Conservation (phyloP, 2,888 invertebrate species). For the Galerucella calmariensis region DNA sequence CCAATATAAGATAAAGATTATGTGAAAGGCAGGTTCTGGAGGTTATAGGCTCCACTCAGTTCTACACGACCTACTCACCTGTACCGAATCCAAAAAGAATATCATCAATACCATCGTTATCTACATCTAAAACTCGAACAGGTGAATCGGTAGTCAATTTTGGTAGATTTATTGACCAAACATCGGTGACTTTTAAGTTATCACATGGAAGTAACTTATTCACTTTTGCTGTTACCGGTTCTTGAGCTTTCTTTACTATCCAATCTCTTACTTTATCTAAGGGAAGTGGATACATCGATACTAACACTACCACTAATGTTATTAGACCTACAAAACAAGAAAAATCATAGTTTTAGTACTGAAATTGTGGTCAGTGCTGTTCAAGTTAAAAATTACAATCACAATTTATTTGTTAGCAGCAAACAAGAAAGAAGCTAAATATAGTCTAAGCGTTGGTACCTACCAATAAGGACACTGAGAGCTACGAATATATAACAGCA, state of each 20-base stretch:
- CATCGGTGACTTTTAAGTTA: slow-evolving; percentile 68
- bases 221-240: slow-evolving; percentile 29
- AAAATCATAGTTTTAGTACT: too few relatives aligned
- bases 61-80: slow-evolving; percentile 69
- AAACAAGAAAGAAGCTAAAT: too few relatives aligned
- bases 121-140: slow-evolving; percentile 76
- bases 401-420: too few relatives aligned
- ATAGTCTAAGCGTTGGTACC: slow-evolving; percentile 27
- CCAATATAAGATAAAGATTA: too few relatives aligned
- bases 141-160: slow-evolving; percentile 80
- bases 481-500: slow-evolving; percentile 75
- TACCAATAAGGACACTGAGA: slow-evolving; percentile 70
- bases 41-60: too few relatives aligned
- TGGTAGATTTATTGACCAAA: slow-evolving; percentile 77
- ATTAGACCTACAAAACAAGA: slow-evolving; percentile 68
- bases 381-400: too few relatives aligned
- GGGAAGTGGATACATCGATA: slow-evolving; percentile 75
- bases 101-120: slow-evolving; percentile 77
- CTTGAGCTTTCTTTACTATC: slow-evolving; percentile 63
- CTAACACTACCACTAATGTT: slow-evolving; percentile 71
- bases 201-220: slow-evolving; percentile 70
- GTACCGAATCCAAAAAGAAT: slow-evolving; percentile 82
- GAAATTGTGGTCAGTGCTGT: background rate
- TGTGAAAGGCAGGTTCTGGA: too few relatives aligned
- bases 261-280: slow-evolving; percentile 71